These are phyloP conservation scores for Daubentonia madagascariensis DNA, from an alignment of 2,113 vertebrate genomes.

Conservation along the genomic window DNA sequence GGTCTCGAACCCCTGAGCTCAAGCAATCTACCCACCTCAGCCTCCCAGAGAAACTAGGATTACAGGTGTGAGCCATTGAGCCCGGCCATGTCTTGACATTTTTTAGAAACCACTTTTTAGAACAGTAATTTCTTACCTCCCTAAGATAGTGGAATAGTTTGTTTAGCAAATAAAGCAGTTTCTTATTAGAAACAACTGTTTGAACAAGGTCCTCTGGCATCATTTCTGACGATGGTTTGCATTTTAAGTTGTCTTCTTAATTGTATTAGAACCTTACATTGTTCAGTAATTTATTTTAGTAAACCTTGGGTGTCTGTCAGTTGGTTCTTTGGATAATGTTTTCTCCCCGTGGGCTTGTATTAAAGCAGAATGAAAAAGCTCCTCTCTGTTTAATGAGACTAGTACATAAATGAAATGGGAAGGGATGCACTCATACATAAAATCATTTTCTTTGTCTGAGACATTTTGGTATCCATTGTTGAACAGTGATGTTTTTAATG, in stretches of 20 bases:
- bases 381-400: slow-evolving; percentile 6
- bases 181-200: slow-evolving; percentile 41
- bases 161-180: background rate
- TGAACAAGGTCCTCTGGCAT: slow-evolving; percentile 18
- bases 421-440: background rate
- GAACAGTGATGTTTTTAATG: slow-evolving; percentile 11
- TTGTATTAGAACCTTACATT: slow-evolving; percentile 67
- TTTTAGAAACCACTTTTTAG: background rate
- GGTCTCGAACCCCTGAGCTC: too few species aligned
- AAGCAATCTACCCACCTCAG: too few species aligned
- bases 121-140: background rate
- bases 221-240: slow-evolving; percentile 44
- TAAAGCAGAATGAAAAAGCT: slow-evolving; percentile 50
- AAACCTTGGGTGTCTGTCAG: slow-evolving; percentile 56
- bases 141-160: background rate
- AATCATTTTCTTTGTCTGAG: background rate
- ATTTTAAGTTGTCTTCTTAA: slow-evolving; percentile 48
- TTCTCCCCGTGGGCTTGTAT: slow-evolving; percentile 43
- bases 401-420: background rate
- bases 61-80: too few species aligned
- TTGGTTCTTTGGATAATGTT: slow-evolving; percentile 59
- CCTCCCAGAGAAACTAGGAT: too few species aligned
- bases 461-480: background rate
- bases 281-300: slow-evolving; percentile 72
- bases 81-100: too few species aligned